Conservation (phyloP, 2,888 invertebrate genomes). For the Aspidiotus rigidus region DNA sequence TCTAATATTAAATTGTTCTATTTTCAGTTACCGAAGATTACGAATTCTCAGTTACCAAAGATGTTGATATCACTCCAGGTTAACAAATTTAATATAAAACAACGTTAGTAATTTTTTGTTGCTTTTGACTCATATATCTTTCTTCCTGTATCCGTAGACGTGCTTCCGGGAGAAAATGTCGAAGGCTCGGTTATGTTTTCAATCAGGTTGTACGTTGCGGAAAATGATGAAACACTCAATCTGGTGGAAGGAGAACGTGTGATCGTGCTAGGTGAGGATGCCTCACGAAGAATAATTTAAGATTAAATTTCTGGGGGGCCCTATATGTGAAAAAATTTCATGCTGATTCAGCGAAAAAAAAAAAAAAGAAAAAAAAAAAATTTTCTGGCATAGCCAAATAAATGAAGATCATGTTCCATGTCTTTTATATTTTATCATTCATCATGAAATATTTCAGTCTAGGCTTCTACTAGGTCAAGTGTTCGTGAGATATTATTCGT, state of each 20-base stretch:
- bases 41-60: slow-evolving; percentile 59
- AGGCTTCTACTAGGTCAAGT: too few relatives aligned
- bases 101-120: too few relatives aligned
- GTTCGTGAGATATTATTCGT: too few relatives aligned
- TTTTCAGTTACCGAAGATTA: slow-evolving; percentile 54
- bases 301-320: too few relatives aligned
- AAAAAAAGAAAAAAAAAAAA: too few relatives aligned
- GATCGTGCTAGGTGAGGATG: slow-evolving; percentile 61
- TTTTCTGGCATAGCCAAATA: too few relatives aligned
- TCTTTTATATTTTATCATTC: too few relatives aligned
- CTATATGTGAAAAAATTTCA: too few relatives aligned
- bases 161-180: slow-evolving; percentile 47
- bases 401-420: too few relatives aligned
- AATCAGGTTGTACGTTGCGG: slow-evolving; percentile 74
- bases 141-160: slow-evolving; percentile 29
- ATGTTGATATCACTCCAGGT: slow-evolving; percentile 46
- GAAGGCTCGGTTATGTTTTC: slow-evolving; percentile 73
- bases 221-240: slow-evolving; percentile 77
- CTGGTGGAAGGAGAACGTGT: slow-evolving; percentile 84
- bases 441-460: too few relatives aligned
- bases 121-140: neutral
- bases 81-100: neutral
- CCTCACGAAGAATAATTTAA: too few relatives aligned
- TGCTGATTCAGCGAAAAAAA: too few relatives aligned
- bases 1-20: neutral